Evolutionary conservation across 2,888 invertebrate species (phyloP), one percentile per base, ranked within the genome.

Genomic region (Endotricha flammealis): DNA sequence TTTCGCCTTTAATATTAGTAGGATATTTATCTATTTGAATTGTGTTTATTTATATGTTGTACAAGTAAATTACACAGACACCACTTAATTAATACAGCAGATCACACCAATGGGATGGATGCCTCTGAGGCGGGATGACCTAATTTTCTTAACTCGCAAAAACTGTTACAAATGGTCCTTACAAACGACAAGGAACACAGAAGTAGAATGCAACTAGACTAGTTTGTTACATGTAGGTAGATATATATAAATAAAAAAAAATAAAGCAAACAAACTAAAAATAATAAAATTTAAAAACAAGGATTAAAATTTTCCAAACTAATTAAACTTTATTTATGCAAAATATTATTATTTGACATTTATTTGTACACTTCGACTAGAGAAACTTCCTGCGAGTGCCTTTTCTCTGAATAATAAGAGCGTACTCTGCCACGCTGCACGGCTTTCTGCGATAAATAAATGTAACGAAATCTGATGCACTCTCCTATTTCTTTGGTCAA

Each of bases 21-120:
- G n/a, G n/a, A 27, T 7, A 13, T 9, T 28, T 7, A 23, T 23
- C 23, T n/a, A 23, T n/a, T 23, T 7, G 1, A 10, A 4, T 23
- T 9, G n/a, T 23, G 8, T 4, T 4, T 3, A n/a, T 1, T 6
- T 10, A 3, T 7, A 7, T n/a, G 7, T 4, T 23, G 10, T 23
- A 23, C 4, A 23, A 7, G 3, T 25, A 29, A 29, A 22, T 27
- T 29, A 32, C 23, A 35, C 4, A 12, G 30, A 30, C 30, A 37
- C 27, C 31, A 17, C 4, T 8, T 39, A 42, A 42, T 42, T 30
- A 38, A 38, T 31, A 34, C 27, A 11, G 34, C 29, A 38, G 23
- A 24, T 32, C 24, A 32, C 3, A 10, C 13, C 24, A 32, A 32
- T 32, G 16, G 29, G 11, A 29, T 16, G 2, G 14, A 29, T 16